Conservation (phyloP, 2,113 vertebrate genomes). For the Montifringilla adamsi region DNA sequence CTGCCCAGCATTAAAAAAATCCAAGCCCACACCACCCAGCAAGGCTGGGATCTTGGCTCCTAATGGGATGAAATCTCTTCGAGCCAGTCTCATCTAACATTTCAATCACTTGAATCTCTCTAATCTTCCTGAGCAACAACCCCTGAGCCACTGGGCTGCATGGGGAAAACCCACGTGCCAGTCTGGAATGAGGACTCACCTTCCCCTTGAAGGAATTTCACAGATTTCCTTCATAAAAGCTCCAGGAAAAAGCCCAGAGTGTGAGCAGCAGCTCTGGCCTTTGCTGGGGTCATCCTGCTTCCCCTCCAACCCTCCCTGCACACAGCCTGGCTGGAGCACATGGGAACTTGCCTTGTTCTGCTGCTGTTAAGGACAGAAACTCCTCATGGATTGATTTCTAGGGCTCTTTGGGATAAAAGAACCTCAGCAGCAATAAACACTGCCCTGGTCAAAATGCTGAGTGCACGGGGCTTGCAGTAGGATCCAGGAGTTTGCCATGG, state of each 20-base stretch:
- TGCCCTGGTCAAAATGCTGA: background rate
- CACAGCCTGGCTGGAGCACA: background rate
- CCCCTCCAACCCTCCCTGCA: background rate
- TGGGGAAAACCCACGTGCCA: background rate
- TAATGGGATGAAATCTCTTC: conserved; percentile 7
- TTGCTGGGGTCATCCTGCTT: background rate
- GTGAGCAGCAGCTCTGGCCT: background rate
- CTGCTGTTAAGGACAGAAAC: background rate
- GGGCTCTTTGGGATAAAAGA: background rate
- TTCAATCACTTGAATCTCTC: conserved; percentile 58
- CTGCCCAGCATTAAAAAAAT: background rate
- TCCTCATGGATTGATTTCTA: background rate
- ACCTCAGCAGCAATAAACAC: background rate
- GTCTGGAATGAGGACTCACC: background rate
- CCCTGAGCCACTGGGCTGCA: background rate
- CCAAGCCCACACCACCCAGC: background rate
- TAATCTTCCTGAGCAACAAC: background rate
- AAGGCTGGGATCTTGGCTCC: conserved; percentile 29
- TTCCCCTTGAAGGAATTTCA: background rate
- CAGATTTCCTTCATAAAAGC: background rate
- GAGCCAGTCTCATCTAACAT: conserved; percentile 32
- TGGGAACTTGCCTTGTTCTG: background rate
- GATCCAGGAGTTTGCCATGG: background rate
- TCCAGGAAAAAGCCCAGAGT: background rate
- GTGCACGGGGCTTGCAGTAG: background rate